These are phyloP conservation scores for Eupithecia inturbata DNA, from an alignment of 2,888 invertebrate genomes.

Conservation along the genomic window DNA sequence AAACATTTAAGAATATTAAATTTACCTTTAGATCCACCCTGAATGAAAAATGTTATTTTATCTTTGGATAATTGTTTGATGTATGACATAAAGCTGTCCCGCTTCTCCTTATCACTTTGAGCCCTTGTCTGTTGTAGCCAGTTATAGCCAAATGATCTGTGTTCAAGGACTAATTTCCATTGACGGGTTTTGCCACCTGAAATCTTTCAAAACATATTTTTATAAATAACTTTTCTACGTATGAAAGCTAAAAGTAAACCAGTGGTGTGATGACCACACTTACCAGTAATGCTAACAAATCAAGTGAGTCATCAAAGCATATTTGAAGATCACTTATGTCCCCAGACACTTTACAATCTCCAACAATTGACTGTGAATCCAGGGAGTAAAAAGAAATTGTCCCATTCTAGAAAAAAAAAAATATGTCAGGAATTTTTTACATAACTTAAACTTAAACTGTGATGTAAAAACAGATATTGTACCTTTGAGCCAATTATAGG, in stretches of 20 bases:
- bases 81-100: conserved; percentile 79
- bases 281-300: conserved; percentile 79
- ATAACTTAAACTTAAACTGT: too few species aligned
- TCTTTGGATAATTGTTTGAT: conserved; percentile 80
- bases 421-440: too few species aligned
- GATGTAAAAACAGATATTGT: conserved; percentile 24
- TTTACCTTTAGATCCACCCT: conserved; percentile 75
- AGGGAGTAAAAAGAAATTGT: conserved; percentile 88
- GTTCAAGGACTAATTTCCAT: conserved; percentile 92
- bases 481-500: conserved; percentile 88
- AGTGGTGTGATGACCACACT: conserved; percentile 39
- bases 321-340: conserved; percentile 86
- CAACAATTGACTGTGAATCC: conserved; percentile 87
- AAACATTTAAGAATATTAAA: too few species aligned
- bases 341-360: conserved; percentile 86
- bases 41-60: conserved; percentile 77
- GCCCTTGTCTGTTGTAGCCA: conserved; percentile 83
- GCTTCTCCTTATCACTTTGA: conserved; percentile 74
- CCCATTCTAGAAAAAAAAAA: conserved; percentile 75
- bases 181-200: conserved; percentile 89
- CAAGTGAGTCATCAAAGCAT: conserved; percentile 88
- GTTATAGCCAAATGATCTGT: conserved; percentile 88
- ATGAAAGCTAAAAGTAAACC: background rate
- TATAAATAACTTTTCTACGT: background rate
- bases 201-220: conserved; percentile 79